Percentiles rank a stretch among this genome's conserved stretches.
Conservation (phyloP, 2,797 vertebrate species). For the Pangasius krempfi region DNA sequence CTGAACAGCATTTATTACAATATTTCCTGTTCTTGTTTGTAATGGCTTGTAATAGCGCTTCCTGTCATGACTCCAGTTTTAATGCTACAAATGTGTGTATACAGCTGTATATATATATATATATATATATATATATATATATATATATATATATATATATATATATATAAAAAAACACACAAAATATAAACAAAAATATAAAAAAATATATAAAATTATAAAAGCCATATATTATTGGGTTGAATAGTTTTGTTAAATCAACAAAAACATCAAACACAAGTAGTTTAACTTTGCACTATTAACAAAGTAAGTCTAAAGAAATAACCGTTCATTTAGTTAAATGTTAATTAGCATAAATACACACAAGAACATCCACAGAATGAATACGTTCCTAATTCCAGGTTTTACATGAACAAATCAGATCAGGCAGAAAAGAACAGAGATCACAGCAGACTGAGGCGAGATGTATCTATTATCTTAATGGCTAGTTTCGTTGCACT, state of each 20-base stretch:
- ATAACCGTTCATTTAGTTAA: conserved; percentile 10
- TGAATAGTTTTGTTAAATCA: too few species aligned
- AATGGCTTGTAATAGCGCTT: not conserved
- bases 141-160: not conserved
- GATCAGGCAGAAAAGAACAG: conserved; percentile 26
- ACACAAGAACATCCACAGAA: conserved; percentile 20
- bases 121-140: not conserved
- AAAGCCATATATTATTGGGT: not conserved
- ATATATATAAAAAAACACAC: not conserved
- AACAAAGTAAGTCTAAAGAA: conserved; percentile 21
- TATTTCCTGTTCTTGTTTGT: not conserved
- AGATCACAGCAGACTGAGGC: conserved; percentile 23
- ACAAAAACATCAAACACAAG: not conserved
- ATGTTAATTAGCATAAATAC: conserved; percentile 27
- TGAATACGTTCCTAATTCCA: conserved; percentile 17
- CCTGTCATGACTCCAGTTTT: not conserved
- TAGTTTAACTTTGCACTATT: conserved; percentile 12
- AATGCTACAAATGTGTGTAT: not conserved
- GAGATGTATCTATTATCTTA: conserved; percentile 39
- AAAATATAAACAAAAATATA: too few species aligned
- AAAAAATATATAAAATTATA: not conserved
- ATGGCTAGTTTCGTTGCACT: conserved; percentile 35
- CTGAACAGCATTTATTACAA: not conserved
- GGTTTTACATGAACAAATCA: not conserved
- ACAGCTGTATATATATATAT: not conserved